Base-by-base conservation (phyloP, 2,797 vertebrate genomes). In the Limnodromus scolopaceus region DNA sequence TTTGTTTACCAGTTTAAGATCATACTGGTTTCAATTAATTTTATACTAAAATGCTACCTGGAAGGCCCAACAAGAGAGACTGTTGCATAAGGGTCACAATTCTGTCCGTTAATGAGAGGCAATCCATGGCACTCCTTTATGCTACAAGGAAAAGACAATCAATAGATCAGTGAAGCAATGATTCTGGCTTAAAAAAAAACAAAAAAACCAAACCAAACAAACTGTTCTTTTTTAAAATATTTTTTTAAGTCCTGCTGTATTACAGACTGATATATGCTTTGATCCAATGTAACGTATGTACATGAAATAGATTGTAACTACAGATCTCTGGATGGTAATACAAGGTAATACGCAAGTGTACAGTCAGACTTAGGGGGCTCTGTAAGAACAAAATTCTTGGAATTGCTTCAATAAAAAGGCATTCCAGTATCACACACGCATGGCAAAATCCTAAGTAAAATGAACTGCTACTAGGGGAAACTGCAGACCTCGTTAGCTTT, bases 121-220 rank as follows among this genome's bases (percentile, higher is more conserved):
- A 99, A 98, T 9, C 99, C 99, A 92, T 99, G 99, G 97, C 99
- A 99, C 87, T 99, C 99, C 78, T 99, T 99, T 98, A 99, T 99
- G 91, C 99, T 99, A 91, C 43, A 95, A 87, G 27, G 71, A 83
- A 76, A 96, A 96, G 46, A 11, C 16, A 95, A 72, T 77, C 30
- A 66, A 28, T 0, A 69, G 12, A 79, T 86, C n/a, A 96, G 34
- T 49, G 23, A 83, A 74, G 30, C 10, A 71, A 69, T 10, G 15
- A 43, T n/a, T 41, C 20, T 28, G 16, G 15, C 63, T 87, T 76
- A 17, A 70, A 68, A 46, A 45, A 84, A 71, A 36, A 79, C 1
- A n/a, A 61, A 75, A 43, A 39, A 39, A 39, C 38, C 38, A 18
- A 4, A 16, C 3, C 10, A 63, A 81, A n/a, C 14, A 54, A 65